phyloP scores from a whole-genome alignment of 2,888 invertebrate genomes.

The Oscheius sp. region DNA sequence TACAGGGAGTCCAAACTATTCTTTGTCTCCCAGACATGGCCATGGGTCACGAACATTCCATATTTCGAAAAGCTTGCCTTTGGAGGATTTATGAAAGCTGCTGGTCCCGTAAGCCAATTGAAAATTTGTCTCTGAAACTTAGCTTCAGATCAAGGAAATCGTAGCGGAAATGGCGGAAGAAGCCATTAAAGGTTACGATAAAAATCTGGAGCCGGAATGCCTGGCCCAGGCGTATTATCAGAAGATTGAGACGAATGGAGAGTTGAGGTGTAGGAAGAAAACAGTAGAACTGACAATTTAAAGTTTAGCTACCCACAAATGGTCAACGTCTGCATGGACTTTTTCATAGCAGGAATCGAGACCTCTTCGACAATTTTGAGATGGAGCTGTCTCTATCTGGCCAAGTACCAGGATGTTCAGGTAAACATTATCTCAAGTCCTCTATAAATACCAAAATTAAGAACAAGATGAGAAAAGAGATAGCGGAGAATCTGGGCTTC shows the following conservation, averaged over 20 bases:
- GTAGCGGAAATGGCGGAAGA: conserved; percentile 19
- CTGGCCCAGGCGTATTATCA: conserved; percentile 51
- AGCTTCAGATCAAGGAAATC: not conserved
- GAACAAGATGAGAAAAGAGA: conserved; percentile 51
- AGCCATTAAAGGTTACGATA: conserved; percentile 38
- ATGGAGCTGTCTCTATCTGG: conserved; percentile 53
- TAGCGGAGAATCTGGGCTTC: conserved; percentile 45
- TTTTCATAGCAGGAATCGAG: conserved; percentile 64
- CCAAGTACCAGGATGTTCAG: conserved; percentile 56
- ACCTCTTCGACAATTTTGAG: conserved; percentile 56
- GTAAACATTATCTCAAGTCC: conserved; percentile 5
- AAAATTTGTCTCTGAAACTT: not conserved
- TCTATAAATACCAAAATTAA: not conserved
- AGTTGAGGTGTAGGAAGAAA: not conserved
- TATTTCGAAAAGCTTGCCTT: not conserved
- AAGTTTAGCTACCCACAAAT: conserved; percentile 1
- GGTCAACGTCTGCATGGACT: conserved; percentile 42
- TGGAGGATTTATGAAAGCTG: not conserved
- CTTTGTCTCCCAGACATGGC: conserved; percentile 3
- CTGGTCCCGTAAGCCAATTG: not conserved
- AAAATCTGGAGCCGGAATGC: conserved; percentile 41
- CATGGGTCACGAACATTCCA: not conserved
- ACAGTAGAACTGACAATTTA: too few species aligned
- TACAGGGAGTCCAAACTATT: not conserved
- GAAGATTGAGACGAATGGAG: conserved; percentile 18